Percentiles rank a stretch among this genome's conserved stretches.
phyloP scores from a whole-genome alignment of 2,797 vertebrate genomes.

The Thamnophis elegans region DNA sequence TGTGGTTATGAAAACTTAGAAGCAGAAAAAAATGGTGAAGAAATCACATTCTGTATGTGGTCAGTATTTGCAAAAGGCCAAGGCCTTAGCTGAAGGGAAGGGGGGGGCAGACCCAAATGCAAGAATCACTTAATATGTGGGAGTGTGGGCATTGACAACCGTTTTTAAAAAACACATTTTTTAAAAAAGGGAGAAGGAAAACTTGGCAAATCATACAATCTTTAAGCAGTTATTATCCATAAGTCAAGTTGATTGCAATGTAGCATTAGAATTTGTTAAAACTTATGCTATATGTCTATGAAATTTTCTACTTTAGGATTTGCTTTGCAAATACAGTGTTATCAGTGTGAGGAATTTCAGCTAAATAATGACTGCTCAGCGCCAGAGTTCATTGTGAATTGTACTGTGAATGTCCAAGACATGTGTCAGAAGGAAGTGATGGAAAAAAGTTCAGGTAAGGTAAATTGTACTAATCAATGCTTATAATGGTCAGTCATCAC shows the following conservation, averaged over 20 bases:
- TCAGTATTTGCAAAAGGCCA: rapidly evolving
- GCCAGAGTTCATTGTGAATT: slow-evolving; percentile 94
- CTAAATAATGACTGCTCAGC: slow-evolving; percentile 91
- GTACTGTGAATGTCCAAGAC: slow-evolving; percentile 97
- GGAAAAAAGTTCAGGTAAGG: slow-evolving; percentile 90
- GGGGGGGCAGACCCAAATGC: not conserved
- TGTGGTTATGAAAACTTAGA: not conserved
- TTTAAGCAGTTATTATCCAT: not conserved
- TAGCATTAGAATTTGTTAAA: not conserved
- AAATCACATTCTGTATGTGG: not conserved
- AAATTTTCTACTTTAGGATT: slow-evolving; percentile 70
- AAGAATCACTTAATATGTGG: rapidly evolving
- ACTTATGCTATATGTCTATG: not conserved
- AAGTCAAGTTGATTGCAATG: not conserved
- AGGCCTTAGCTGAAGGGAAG: rapidly evolving
- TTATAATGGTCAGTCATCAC: not conserved
- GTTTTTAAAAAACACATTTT: not conserved
- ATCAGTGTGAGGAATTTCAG: slow-evolving; percentile 96
- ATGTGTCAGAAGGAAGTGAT: slow-evolving; percentile 98
- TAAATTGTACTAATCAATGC: not conserved
- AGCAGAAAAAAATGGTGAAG: not conserved
- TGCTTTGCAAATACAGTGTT: slow-evolving; percentile 95
- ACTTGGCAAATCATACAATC: not conserved
- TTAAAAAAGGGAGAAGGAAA: not conserved
- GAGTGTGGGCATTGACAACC: no score